A percentile compares a stretch with the other conserved stretches of the same genome.
phyloP scores from a whole-genome alignment of 2,113 vertebrate species.

The Laticauda laticaudata region DNA sequence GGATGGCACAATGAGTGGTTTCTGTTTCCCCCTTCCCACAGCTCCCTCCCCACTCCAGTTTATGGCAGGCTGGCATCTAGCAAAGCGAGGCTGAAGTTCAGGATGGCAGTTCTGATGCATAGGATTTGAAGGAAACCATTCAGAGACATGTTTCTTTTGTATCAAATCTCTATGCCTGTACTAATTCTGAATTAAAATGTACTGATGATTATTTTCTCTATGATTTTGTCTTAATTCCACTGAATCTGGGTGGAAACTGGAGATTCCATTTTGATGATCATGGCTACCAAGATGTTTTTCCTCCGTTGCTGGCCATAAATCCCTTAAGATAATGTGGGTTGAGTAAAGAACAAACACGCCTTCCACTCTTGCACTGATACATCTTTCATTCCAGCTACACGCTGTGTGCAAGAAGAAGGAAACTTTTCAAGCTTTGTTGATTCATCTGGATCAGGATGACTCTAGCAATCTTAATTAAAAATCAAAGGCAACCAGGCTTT shows the following conservation, averaged over 20 bases:
- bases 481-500: background rate
- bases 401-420: background rate
- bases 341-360: background rate
- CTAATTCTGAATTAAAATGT: background rate
- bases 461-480: slow-evolving; percentile 31
- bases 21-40: background rate
- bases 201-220: background rate
- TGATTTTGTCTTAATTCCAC: background rate
- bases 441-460: background rate
- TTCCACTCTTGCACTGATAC: background rate
- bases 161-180: background rate
- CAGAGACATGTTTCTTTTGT: background rate
- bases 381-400: background rate
- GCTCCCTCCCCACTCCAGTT: background rate
- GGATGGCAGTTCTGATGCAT: background rate
- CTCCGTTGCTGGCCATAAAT: background rate
- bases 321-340: background rate
- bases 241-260: background rate
- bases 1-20: background rate
- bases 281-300: background rate
- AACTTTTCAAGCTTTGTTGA: background rate
- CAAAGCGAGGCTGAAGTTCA: background rate
- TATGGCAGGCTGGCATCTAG: background rate
- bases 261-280: background rate
- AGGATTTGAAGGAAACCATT: background rate